Evolutionary conservation across 23 tunicate species (phyloP).

Genomic region (Halocynthia aurantium): DNA sequence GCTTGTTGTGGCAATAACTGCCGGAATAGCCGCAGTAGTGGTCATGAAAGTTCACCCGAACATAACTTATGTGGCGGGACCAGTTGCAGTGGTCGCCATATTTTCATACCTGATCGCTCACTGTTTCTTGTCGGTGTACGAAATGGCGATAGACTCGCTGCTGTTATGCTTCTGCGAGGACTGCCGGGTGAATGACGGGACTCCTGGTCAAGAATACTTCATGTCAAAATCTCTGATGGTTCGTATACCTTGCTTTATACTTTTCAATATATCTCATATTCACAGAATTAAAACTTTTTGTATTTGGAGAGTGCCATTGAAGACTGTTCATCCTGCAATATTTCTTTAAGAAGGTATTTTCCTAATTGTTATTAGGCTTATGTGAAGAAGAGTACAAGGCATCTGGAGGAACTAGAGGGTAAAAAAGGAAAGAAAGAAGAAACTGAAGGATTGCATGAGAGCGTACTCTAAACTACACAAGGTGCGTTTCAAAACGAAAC

Average conservation of each 20-base stretch:
- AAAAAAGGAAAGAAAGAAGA: slow-evolving; percentile 26
- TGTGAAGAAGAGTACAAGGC: slow-evolving; percentile 80
- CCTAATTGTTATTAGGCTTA: slow-evolving; percentile 38
- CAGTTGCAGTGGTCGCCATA: slow-evolving; percentile 54
- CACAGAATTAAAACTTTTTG: background rate
- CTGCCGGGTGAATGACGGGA: slow-evolving; percentile 80
- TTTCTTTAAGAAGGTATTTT: background rate
- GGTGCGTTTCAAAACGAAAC: no score
- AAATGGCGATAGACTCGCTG: slow-evolving; percentile 82
- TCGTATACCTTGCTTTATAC: background rate
- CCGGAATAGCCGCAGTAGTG: slow-evolving; percentile 62
- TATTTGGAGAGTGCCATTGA: background rate
- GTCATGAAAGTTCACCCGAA: slow-evolving; percentile 56
- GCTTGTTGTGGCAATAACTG: slow-evolving; percentile 72
- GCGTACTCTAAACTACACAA: background rate
- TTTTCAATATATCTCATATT: background rate
- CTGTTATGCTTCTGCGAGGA: slow-evolving; percentile 91
- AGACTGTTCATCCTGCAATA: background rate
- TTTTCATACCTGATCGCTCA: slow-evolving; percentile 82
- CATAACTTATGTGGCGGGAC: slow-evolving; percentile 50
- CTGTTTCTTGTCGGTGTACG: slow-evolving; percentile 83
- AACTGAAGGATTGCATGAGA: slow-evolving; percentile 18
- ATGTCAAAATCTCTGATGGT: slow-evolving; percentile 90
- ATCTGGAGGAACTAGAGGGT: slow-evolving; percentile 54
- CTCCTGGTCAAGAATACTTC: slow-evolving; percentile 79